phyloP scores from a whole-genome alignment of 2,113 vertebrate species.

The Toxotes jaculatrix region DNA sequence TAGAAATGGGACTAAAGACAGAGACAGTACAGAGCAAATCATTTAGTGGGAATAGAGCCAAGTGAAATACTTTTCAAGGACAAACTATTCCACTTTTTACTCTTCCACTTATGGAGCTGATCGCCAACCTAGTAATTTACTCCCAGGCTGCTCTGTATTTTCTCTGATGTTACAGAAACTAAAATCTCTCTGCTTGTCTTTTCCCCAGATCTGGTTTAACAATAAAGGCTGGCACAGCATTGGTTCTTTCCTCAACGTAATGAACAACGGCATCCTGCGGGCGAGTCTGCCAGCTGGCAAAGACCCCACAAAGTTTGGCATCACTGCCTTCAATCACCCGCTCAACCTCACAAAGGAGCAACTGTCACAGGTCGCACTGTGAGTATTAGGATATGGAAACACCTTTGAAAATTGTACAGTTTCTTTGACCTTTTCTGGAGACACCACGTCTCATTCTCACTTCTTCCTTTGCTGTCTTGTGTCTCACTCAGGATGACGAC shows the following conservation, averaged over 20 bases:
- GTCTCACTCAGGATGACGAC: constrained; percentile 92
- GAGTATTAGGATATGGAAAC: constrained; percentile 73
- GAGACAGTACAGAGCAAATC: neutral
- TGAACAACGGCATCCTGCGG: constrained; percentile 96
- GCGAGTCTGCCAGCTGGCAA: constrained; percentile 87
- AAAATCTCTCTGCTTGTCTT: constrained; percentile 14
- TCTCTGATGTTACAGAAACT: neutral
- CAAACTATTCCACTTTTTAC: neutral
- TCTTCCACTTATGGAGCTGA: neutral
- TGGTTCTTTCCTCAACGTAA: constrained; percentile 94
- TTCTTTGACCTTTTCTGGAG: neutral
- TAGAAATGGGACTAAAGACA: neutral
- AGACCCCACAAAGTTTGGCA: constrained; percentile 90
- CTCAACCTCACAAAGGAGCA: constrained; percentile 99
- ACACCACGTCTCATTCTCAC: neutral
- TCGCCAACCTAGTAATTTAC: neutral
- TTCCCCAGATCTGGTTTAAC: constrained; percentile 96
- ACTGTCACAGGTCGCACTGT: constrained; percentile 97
- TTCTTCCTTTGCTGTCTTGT: neutral
- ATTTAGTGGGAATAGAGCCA: neutral
- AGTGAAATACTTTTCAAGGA: neutral
- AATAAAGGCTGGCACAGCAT: constrained; percentile 99
- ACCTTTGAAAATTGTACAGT: neutral
- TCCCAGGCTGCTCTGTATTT: neutral
- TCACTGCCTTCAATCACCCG: constrained; percentile 94